A percentile compares a stretch with the other conserved stretches of the same genome.
Conservation (phyloP, 2,888 invertebrate genomes). For the Spilosoma lubricipeda region DNA sequence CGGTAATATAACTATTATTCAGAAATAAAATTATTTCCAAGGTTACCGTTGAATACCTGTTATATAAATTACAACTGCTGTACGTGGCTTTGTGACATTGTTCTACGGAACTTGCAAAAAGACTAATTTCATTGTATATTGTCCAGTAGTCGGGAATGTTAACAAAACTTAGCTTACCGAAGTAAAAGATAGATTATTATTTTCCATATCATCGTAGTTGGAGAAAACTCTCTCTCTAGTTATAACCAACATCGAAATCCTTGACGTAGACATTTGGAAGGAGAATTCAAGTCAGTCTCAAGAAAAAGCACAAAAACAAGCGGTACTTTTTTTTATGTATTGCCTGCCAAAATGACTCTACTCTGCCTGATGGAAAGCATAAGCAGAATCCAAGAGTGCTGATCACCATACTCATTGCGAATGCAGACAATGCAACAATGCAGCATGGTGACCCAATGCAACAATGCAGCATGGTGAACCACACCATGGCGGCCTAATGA, state of each 20-base stretch:
- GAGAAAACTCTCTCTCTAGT: neutral
- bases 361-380: too few relatives aligned
- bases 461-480: too few relatives aligned
- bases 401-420: too few relatives aligned
- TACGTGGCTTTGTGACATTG: neutral
- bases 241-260: neutral
- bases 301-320: neutral
- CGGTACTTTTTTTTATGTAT: too few relatives aligned
- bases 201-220: neutral
- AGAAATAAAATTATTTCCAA: neutral
- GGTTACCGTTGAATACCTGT: neutral
- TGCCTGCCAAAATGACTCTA: too few relatives aligned
- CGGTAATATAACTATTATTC: neutral
- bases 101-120: neutral
- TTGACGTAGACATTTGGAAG: neutral
- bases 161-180: neutral
- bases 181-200: neutral
- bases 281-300: neutral
- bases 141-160: neutral
- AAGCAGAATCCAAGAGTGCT: too few relatives aligned
- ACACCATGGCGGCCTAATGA: too few relatives aligned
- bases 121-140: neutral
- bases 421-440: too few relatives aligned
- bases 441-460: too few relatives aligned
- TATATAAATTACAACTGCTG: neutral